A percentile compares a stretch with the other conserved stretches of the same genome.
Evolutionary conservation across 2,113 vertebrate genomes (phyloP).

Genomic region (Struthidea cinerea): DNA sequence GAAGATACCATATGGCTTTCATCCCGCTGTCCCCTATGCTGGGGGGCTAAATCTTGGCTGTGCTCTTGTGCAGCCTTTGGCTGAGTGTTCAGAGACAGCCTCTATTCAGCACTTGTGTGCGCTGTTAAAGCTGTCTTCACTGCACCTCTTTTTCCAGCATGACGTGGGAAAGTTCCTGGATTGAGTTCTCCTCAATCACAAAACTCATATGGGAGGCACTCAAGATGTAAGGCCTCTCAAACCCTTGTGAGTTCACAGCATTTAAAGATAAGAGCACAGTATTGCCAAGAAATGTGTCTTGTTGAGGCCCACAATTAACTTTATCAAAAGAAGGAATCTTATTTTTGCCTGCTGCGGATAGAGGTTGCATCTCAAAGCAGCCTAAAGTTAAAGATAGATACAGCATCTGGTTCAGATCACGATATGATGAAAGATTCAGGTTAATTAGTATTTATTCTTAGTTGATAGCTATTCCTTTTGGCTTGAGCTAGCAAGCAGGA

Average conservation of each 20-base stretch:
- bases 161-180: not conserved
- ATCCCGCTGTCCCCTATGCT: fast-evolving
- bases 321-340: not conserved
- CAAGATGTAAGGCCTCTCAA: not conserved
- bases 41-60: fast-evolving
- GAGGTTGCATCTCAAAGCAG: not conserved
- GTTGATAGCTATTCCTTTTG: not conserved
- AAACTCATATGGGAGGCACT: not conserved
- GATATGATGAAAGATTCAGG: not conserved
- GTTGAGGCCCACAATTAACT: not conserved
- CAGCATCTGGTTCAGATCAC: constrained; percentile 17
- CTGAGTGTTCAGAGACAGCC: not conserved
- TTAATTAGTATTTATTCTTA: constrained; percentile 46
- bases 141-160: not conserved
- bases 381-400: constrained; percentile 13
- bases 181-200: not conserved
- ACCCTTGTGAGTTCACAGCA: not conserved
- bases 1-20: not conserved
- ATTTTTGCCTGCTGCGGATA: not conserved
- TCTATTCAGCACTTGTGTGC: fast-evolving
- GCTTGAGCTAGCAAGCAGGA: not conserved
- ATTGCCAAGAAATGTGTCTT: not conserved
- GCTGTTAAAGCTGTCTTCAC: not conserved
- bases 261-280: not conserved
- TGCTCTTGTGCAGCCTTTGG: not conserved